These are phyloP conservation scores for Rhingia campestris DNA, from an alignment of 2,888 invertebrate genomes.

Conservation along the genomic window DNA sequence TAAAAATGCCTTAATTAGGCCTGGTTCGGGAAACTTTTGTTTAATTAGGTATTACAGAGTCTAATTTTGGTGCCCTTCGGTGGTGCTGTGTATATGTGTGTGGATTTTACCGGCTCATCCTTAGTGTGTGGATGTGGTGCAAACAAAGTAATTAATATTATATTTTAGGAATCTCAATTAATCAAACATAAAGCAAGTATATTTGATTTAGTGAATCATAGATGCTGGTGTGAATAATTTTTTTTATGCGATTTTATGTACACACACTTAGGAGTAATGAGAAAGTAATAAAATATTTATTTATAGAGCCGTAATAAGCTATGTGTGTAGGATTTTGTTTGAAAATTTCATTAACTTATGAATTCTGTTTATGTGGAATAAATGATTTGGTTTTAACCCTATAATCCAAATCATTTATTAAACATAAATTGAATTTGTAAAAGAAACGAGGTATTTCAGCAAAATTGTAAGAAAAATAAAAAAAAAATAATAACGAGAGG, in stretches of 20 bases:
- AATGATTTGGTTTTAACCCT: too few relatives aligned
- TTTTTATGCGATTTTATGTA: not conserved
- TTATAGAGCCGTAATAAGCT: too few relatives aligned
- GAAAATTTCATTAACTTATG: too few relatives aligned
- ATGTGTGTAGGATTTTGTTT: too few relatives aligned
- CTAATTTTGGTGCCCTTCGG: conserved; percentile 31
- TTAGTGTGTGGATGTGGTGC: conserved; percentile 36
- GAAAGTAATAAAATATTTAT: too few relatives aligned
- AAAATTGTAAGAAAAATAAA: too few relatives aligned
- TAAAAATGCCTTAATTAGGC: conserved; percentile 60
- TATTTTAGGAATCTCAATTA: conserved; percentile 66
- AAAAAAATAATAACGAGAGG: too few relatives aligned
- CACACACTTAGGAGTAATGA: not conserved
- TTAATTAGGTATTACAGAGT: conserved; percentile 60
- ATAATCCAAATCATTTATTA: too few relatives aligned
- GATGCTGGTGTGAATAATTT: not conserved
- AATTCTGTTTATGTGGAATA: too few relatives aligned
- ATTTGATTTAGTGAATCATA: conserved; percentile 59
- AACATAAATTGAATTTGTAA: too few relatives aligned
- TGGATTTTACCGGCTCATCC: conserved; percentile 42
- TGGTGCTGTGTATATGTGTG: conserved; percentile 11
- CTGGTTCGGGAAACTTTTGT: conserved; percentile 39
- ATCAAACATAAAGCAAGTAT: conserved; percentile 51
- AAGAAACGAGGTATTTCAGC: too few relatives aligned
- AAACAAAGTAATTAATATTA: conserved; percentile 45